phyloP scores from a whole-genome alignment of 2,797 vertebrate species.

The Kryptopterus vitreolus region DNA sequence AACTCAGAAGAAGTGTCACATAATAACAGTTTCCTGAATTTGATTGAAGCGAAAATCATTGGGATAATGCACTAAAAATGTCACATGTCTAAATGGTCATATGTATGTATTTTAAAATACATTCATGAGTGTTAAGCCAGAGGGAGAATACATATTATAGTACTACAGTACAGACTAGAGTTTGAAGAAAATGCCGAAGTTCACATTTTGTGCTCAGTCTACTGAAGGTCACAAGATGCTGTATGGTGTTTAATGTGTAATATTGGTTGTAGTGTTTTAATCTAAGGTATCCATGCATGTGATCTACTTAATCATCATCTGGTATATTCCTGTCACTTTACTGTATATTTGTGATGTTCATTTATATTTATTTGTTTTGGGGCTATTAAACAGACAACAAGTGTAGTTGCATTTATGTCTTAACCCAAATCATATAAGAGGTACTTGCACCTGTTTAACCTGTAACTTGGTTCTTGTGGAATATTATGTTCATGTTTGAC shows the following conservation, averaged over 20 bases:
- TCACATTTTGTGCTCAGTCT: not conserved
- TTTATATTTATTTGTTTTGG: not conserved
- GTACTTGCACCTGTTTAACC: not conserved
- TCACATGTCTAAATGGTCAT: not conserved
- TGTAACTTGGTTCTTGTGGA: not conserved
- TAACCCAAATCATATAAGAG: not conserved
- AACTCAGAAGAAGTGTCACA: not conserved
- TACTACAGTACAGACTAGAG: not conserved
- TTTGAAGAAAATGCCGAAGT: not conserved
- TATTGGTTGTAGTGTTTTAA: not conserved
- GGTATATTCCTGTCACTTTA: not conserved
- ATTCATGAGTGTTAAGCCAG: not conserved
- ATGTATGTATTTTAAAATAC: not conserved
- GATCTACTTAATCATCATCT: not conserved
- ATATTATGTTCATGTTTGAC: not conserved
- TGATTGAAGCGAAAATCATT: not conserved
- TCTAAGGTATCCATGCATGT: not conserved
- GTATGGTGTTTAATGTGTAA: not conserved
- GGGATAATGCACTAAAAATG: not conserved
- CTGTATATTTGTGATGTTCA: not conserved
- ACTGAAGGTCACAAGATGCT: not conserved
- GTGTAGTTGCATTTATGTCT: not conserved
- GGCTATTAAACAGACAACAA: not conserved
- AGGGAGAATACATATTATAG: not conserved
- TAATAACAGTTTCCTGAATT: conserved; percentile 21